These are phyloP conservation scores for Neogobius melanostomus DNA, from an alignment of 2,113 vertebrate genomes.

Conservation along the genomic window DNA sequence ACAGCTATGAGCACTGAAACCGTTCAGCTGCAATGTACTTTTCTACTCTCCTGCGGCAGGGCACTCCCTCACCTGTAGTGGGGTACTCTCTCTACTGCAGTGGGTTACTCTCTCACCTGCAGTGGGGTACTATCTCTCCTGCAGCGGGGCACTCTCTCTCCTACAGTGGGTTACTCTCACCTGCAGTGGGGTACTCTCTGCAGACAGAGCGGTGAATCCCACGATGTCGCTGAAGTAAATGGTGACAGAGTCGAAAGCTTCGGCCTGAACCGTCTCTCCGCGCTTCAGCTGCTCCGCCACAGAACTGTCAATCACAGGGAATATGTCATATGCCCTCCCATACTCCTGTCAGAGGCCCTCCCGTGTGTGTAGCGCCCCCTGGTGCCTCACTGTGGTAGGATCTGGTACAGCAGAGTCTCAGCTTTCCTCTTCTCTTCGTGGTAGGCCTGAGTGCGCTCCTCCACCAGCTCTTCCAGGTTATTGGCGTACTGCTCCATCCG, in stretches of 20 bases:
- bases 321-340: not conserved
- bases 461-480: constrained; percentile 94
- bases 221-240: constrained; percentile 96
- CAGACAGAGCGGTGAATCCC: constrained; percentile 88
- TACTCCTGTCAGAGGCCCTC: too few species aligned
- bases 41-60: too few species aligned
- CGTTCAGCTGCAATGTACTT: too few species aligned
- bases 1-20: too few species aligned
- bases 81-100: too few species aligned
- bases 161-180: constrained; percentile 30
- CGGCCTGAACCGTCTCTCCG: constrained; percentile 87
- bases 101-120: too few species aligned
- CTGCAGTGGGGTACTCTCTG: constrained; percentile 90
- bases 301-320: constrained; percentile 68
- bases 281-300: constrained; percentile 91
- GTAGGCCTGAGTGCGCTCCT: constrained; percentile 95
- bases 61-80: too few species aligned
- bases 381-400: constrained; percentile 90
- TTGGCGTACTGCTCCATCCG: constrained; percentile 95
- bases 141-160: too few species aligned
- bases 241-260: constrained; percentile 91
- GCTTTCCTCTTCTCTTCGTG: constrained; percentile 96
- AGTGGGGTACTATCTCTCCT: too few species aligned
- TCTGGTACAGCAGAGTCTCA: constrained; percentile 96
- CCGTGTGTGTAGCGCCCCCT: constrained; percentile 33